Conservation (phyloP, 64 coral and sea anemone species). For the Porites lutea region DNA sequence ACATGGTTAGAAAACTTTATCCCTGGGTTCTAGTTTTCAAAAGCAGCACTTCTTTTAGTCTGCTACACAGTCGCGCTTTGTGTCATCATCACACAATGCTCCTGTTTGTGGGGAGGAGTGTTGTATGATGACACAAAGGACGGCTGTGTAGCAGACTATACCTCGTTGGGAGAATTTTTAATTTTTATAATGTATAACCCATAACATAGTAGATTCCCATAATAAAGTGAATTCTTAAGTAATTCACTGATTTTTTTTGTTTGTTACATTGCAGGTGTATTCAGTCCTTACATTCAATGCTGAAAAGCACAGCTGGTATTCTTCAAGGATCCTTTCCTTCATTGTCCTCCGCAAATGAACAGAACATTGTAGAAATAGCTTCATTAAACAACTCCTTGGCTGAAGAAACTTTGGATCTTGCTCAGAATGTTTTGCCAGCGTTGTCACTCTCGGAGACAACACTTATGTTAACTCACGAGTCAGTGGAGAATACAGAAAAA, state of each 20-base stretch:
- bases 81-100: too few relatives aligned
- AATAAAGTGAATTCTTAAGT: too few relatives aligned
- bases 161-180: too few relatives aligned
- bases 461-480: constrained; percentile 4
- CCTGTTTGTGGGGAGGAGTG: too few relatives aligned
- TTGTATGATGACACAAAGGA: too few relatives aligned
- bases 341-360: constrained; percentile 23
- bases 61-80: too few relatives aligned
- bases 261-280: constrained; percentile 57
- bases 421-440: constrained; percentile 41
- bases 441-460: constrained; percentile 55
- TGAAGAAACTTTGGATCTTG: constrained; percentile 54
- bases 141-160: too few relatives aligned
- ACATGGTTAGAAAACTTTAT: too few relatives aligned
- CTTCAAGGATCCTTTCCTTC: constrained; percentile 34
- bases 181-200: too few relatives aligned
- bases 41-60: too few relatives aligned
- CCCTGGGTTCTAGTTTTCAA: too few relatives aligned
- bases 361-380: constrained; percentile 84
- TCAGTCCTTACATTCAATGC: constrained; percentile 38
- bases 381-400: constrained; percentile 74
- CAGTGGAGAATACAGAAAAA: constrained; percentile 20
- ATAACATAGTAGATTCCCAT: too few relatives aligned
- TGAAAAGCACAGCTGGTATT: constrained; percentile 68
- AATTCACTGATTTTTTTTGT: not conserved